Conservation (phyloP, 1,140 invertebrate genomes). For the Stratiolaelaps scimitus region DNA sequence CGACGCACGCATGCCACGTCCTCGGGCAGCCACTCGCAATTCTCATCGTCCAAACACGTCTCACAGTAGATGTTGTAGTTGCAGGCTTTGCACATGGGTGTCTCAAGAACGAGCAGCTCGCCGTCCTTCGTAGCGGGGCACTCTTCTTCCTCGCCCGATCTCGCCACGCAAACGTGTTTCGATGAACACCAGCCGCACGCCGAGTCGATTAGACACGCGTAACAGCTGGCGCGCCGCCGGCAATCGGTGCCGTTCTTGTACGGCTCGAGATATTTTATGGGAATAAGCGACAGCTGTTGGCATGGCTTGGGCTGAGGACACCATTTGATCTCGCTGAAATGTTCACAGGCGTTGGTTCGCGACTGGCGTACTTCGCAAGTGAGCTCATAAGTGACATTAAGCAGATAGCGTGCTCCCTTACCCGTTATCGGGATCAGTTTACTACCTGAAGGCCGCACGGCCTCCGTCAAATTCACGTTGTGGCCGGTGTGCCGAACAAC, state of each 20-base stretch:
- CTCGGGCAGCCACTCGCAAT: conserved; percentile 75
- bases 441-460: conserved; percentile 8
- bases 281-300: conserved; percentile 50
- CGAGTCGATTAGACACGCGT: conserved; percentile 72
- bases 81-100: conserved; percentile 68
- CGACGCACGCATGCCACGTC: conserved; percentile 65
- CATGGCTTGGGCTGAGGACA: conserved; percentile 1
- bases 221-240: conserved; percentile 60
- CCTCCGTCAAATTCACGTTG: conserved; percentile 26
- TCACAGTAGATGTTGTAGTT: conserved; percentile 73
- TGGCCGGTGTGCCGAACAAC: conserved; percentile 6
- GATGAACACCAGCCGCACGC: conserved; percentile 75
- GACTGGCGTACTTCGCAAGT: background rate
- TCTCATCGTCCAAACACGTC: conserved; percentile 51
- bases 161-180: conserved; percentile 34
- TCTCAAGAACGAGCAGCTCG: conserved; percentile 63
- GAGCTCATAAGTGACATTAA: background rate
- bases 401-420: conserved; percentile 22
- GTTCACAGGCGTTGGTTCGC: conserved; percentile 4
- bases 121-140: conserved; percentile 43
- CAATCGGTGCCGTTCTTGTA: conserved; percentile 62
- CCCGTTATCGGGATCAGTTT: conserved; percentile 11
- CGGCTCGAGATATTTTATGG: conserved; percentile 75
- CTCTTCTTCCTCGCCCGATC: background rate
- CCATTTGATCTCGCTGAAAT: conserved; percentile 17